Percentiles rank a stretch among this genome's conserved stretches.
phyloP scores from a whole-genome alignment of 2,888 invertebrate species.

The Eucera pruinosa region DNA sequence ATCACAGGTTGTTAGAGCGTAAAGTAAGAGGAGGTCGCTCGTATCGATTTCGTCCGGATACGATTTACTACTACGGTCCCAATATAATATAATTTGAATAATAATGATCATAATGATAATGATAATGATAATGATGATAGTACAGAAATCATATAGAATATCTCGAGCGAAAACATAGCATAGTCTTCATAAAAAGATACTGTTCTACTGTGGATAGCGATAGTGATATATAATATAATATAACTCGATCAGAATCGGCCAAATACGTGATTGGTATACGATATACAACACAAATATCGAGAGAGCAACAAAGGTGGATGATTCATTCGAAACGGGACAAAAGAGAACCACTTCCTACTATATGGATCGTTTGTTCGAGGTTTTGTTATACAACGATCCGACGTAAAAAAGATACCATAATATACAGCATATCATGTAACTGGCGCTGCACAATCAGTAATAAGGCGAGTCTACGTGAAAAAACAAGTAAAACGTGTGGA shows the following conservation, averaged over 20 bases:
- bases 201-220: slow-evolving; percentile 58
- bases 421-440: too few species aligned
- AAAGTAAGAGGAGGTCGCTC: slow-evolving; percentile 46
- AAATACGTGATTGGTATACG: slow-evolving; percentile 58
- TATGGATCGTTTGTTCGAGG: slow-evolving; percentile 26
- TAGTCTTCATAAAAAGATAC: slow-evolving; percentile 58
- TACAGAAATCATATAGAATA: slow-evolving; percentile 66
- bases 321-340: slow-evolving; percentile 56
- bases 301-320: slow-evolving; percentile 51
- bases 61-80: slow-evolving; percentile 53
- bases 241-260: slow-evolving; percentile 53
- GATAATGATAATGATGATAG: slow-evolving; percentile 48
- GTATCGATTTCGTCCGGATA: slow-evolving; percentile 39
- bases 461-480: too few species aligned
- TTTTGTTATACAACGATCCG: slow-evolving; percentile 58
- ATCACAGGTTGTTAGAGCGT: too few species aligned
- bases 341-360: slow-evolving; percentile 42
- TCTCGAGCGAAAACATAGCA: slow-evolving; percentile 70
- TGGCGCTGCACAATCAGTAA: too few species aligned
- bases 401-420: slow-evolving; percentile 44
- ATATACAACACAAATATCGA: slow-evolving; percentile 63
- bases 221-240: slow-evolving; percentile 32
- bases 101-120: slow-evolving; percentile 43
- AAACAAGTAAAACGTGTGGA: too few species aligned
- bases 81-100: slow-evolving; percentile 46